phyloP scores from a whole-genome alignment of 1,140 invertebrate species.

The Antheraea pernyi region DNA sequence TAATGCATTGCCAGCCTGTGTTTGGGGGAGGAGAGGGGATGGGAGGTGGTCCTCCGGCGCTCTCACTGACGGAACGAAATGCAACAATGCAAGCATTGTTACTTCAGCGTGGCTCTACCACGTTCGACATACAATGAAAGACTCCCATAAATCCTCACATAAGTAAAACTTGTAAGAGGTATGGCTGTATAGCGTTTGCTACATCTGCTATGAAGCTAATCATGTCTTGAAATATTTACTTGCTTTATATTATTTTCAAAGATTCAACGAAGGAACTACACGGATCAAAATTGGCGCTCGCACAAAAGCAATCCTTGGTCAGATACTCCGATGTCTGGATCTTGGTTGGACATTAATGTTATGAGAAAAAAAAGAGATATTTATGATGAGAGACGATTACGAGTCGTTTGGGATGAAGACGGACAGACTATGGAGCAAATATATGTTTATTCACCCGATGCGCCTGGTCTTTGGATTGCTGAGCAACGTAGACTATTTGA shows the following conservation, averaged over 20 bases:
- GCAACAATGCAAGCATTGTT: too few species aligned
- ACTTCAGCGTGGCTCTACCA: too few species aligned
- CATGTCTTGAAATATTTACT: neutral
- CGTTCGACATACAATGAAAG: too few species aligned
- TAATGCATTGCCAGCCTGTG: too few species aligned
- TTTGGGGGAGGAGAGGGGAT: too few species aligned
- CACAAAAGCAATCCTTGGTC: constrained; percentile 62
- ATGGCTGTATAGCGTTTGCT: too few species aligned
- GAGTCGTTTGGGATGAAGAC: constrained; percentile 79
- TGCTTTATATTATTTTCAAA: neutral
- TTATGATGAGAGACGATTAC: constrained; percentile 50
- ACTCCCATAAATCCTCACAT: too few species aligned
- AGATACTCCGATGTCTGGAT: constrained; percentile 42
- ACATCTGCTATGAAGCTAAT: too few species aligned
- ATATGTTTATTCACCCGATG: constrained; percentile 71
- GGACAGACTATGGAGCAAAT: constrained; percentile 76
- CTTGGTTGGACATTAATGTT: constrained; percentile 50
- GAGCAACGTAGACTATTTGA: constrained; percentile 45
- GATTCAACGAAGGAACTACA: constrained; percentile 37
- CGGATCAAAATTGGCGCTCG: constrained; percentile 53
- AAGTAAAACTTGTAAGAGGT: too few species aligned
- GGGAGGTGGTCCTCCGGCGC: too few species aligned
- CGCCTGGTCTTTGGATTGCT: constrained; percentile 78
- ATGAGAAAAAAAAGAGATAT: constrained; percentile 46
- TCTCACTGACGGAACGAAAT: too few species aligned